phyloP scores from a whole-genome alignment of 2,113 vertebrate species.

The Saguinus midas region DNA sequence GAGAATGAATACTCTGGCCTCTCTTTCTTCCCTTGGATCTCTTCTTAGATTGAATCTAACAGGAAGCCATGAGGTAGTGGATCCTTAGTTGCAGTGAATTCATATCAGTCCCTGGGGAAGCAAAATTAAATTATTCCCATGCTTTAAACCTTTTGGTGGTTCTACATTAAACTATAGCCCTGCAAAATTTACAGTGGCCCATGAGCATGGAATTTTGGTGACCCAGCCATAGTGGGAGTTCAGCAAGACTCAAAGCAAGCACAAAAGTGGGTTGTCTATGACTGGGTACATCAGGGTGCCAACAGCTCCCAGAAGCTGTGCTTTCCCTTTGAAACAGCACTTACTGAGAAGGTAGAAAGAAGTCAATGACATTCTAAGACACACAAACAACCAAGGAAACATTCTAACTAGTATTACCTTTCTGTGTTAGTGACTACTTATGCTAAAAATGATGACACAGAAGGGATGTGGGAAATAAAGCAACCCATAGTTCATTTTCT shows the following conservation, averaged over 20 bases:
- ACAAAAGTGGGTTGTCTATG: not conserved
- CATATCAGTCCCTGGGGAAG: not conserved
- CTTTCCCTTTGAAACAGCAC: not conserved
- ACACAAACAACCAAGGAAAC: not conserved
- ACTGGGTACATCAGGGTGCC: too few relatives aligned
- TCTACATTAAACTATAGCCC: not conserved
- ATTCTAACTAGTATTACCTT: not conserved
- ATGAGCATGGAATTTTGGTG: not conserved
- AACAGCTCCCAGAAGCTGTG: not conserved
- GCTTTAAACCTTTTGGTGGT: not conserved
- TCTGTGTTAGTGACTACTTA: not conserved
- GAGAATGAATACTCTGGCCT: too few relatives aligned
- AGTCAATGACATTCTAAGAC: not conserved
- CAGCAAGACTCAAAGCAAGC: not conserved
- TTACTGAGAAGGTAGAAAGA: not conserved
- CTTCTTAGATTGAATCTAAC: not conserved
- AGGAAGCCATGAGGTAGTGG: not conserved
- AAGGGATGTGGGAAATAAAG: not conserved
- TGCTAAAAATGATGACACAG: not conserved
- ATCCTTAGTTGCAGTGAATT: not conserved
- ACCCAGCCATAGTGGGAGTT: not conserved
- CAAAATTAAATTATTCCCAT: not conserved
- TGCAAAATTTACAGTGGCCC: not conserved
- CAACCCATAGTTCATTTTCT: not conserved
- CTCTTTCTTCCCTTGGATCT: not conserved